Evolutionary conservation across 2,113 vertebrate genomes (phyloP), one percentile per base, ranked within the genome.

Genomic region (Phrynocephalus versicolor): DNA sequence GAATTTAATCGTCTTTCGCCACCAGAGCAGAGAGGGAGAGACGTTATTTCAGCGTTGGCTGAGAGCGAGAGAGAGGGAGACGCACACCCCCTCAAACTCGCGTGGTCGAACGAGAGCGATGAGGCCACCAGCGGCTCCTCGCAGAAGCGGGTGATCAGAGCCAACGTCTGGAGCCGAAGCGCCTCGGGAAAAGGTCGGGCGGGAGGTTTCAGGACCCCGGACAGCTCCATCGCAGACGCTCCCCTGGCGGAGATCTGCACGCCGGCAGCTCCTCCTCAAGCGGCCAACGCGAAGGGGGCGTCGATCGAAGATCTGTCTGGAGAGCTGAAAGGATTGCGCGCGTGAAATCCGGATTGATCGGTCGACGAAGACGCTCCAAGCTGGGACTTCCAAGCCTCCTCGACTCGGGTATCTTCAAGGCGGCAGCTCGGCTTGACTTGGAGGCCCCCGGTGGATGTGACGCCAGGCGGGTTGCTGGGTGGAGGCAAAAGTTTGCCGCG

Each of bases 401-500:
- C 33, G 25, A 41, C 15, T 23, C 58, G n/a, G n/a, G 16, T 37
- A 51, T 51, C 45, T 51, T 12, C 74, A 62, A 51, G 74, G 2
- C 7, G 9, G 60, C 12, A 57, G 55, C 33, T 4, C 33, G 25
- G 15, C 13, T 64, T 39, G 83, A 18, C 39, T 58, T 1, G 75
- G 23, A 33, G 35, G 30, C 55, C 15, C 2, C 55, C 69, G 30
- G 45, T 51, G 45, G 45, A 51, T 5, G 45, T 51, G 45, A 51
- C 45, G 45, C 45, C 45, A 6, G 45, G 45, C 45, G 5, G 45
- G 45, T 51, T 51, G 45, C 45, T 51, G 45, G 45, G 45, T 5
- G 10, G 10, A 51, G 45, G 45, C 45, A 91, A 94, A 96, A 96
- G 95, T 92, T 95, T 95, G 94, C 60, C 87, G 91, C 93, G 93